Evolutionary conservation across 2,113 vertebrate species (phyloP).

Genomic region (Heteronetta atricapilla): DNA sequence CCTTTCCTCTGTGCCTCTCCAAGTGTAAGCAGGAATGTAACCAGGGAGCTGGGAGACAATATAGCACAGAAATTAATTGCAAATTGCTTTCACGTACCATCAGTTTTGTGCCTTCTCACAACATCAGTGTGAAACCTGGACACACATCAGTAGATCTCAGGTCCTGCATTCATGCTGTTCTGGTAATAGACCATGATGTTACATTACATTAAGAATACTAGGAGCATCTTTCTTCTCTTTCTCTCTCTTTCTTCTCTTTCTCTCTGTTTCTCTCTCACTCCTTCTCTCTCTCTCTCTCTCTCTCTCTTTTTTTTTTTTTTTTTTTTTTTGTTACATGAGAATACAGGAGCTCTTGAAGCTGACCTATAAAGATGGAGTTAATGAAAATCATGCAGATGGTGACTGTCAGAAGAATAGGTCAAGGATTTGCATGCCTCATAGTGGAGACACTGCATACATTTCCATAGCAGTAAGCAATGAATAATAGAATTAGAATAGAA

Average conservation of each 20-base stretch:
- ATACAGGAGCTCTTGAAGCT: neutral
- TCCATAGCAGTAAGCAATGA: slow-evolving; percentile 33
- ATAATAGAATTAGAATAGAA: slow-evolving; percentile 36
- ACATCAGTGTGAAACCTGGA: neutral
- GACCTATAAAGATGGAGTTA: neutral
- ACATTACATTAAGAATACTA: neutral
- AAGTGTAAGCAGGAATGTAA: neutral
- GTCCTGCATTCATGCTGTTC: neutral
- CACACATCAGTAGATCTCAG: neutral
- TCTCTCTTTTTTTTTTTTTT: neutral
- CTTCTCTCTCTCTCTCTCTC: neutral
- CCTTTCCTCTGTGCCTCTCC: neutral
- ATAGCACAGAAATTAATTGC: neutral
- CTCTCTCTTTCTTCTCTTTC: neutral
- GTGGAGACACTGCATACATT: slow-evolving; percentile 17
- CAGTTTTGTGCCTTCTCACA: neutral
- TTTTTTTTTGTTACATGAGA: neutral
- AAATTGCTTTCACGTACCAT: neutral
- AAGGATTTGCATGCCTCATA: slow-evolving; percentile 10
- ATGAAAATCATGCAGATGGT: neutral
- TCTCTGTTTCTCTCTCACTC: neutral
- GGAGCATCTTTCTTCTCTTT: neutral
- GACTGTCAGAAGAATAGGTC: neutral
- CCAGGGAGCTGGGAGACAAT: neutral
- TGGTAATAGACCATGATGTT: neutral